Percentiles rank a stretch among this genome's conserved stretches.
Conservation (phyloP, 35 echinoderm and acorn worm species). For the Stichopus chloronotus region DNA sequence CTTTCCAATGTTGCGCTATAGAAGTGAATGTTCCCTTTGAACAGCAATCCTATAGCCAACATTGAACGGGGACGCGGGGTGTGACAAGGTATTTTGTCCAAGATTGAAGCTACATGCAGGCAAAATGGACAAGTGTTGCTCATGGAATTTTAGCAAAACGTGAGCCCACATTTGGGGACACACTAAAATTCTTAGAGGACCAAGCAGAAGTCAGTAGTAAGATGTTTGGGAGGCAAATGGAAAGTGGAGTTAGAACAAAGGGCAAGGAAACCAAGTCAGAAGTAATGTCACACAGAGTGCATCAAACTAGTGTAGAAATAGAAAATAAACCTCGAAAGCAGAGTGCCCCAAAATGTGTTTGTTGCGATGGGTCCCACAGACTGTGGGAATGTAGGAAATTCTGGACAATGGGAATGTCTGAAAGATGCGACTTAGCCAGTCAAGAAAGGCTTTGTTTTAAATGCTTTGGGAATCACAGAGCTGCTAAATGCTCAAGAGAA, state of each 20-base stretch:
- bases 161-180: constrained; percentile 49
- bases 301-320: not conserved
- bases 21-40: no score
- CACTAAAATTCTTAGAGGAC: constrained; percentile 22
- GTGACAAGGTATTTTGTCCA: no score
- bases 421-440: not conserved
- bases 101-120: not conserved
- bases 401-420: not conserved
- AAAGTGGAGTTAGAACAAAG: not conserved
- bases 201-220: constrained; percentile 47
- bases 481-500: not conserved
- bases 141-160: constrained; percentile 15
- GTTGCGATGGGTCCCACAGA: no score
- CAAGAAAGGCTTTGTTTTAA: constrained; percentile 37
- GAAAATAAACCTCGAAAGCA: not conserved
- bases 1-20: no score
- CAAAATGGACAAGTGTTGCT: constrained; percentile 29
- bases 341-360: no score
- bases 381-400: constrained; percentile 14
- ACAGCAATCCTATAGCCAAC: no score
- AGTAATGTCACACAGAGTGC: constrained; percentile 4
- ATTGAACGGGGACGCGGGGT: no score
- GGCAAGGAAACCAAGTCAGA: not conserved
- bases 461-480: constrained; percentile 44
- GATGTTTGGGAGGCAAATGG: constrained; percentile 24